Evolutionary conservation across 2,888 invertebrate genomes (phyloP), one percentile per base, ranked within the genome.

Genomic region (Allygus modestus): DNA sequence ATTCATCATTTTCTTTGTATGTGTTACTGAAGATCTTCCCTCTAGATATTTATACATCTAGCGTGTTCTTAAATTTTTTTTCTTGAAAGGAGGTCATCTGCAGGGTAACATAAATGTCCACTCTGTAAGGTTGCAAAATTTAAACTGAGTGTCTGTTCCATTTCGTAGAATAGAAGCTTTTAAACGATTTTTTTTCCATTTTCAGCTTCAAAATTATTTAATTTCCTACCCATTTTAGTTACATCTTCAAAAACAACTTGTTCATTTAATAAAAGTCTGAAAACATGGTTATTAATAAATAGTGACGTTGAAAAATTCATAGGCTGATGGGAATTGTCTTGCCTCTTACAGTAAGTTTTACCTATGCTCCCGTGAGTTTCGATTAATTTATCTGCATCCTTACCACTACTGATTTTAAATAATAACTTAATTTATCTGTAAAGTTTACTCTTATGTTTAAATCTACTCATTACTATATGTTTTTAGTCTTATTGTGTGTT

Each of bases 1-100:
- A 61, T 61, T 61, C 61, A 4, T 61, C 23, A 23, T 61, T 61
- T 61, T 12, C 61, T 28, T 61, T 61, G 26, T 61, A 61, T 28
- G 61, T 61, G 26, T 23, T 12, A 15, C 12, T 61, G n/a, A 61
- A 61, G 4, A 61, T 61, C 12, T 61, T 61, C 2, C 1, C 61
- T 23, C 26, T 23, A 26, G 26, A 61, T 23, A 61, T 61, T 28
- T 61, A 15, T 61, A 61, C 61, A 23, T 23, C 1, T 61, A 23
- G 1, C 61, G 20, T 26, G 61, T 61, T 61, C 61, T 26, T 2
- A 23, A 23, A 61, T 17, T 61, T 61, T 61, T 61, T 61, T 61
- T 61, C 23, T 7, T 9, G 9, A 61, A 15, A 61, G 61, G 26
- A 12, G 28, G 61, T 11, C 61, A 61, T 23, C 20, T 61, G 12